phyloP scores from a whole-genome alignment of 2,797 vertebrate species.

The Manis pentadactyla region DNA sequence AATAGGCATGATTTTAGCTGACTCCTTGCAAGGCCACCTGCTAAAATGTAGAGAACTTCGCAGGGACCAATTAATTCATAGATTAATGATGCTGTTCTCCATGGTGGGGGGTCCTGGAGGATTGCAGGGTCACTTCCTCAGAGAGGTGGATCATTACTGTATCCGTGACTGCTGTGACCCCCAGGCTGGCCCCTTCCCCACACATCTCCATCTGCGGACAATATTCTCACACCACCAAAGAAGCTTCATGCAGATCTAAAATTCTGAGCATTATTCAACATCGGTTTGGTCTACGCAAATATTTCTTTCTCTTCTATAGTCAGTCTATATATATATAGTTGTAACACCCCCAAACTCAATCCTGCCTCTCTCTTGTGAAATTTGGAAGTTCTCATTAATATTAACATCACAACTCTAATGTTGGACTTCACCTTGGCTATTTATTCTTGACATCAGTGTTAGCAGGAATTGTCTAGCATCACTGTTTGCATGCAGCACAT shows the following conservation, averaged over 20 bases:
- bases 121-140: constrained; percentile 53
- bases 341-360: neutral
- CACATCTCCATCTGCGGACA: constrained; percentile 67
- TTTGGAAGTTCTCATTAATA: neutral
- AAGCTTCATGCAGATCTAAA: constrained; percentile 63
- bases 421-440: neutral
- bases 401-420: neutral
- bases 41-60: constrained; percentile 82
- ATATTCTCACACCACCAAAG: neutral
- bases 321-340: neutral
- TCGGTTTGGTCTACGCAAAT: neutral
- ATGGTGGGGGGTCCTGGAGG: constrained; percentile 53
- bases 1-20: constrained; percentile 86
- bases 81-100: constrained; percentile 84
- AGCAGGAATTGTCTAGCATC: neutral
- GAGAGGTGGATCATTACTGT: constrained; percentile 77
- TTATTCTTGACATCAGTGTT: neutral
- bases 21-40: constrained; percentile 83
- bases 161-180: neutral
- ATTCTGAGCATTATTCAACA: constrained; percentile 28
- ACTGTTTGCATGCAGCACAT: neutral
- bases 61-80: constrained; percentile 81
- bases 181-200: neutral
- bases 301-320: neutral
- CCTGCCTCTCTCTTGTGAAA: neutral